Base-by-base conservation (phyloP, 92 coral and sea anemone species). In the Siderastrea siderea region DNA sequence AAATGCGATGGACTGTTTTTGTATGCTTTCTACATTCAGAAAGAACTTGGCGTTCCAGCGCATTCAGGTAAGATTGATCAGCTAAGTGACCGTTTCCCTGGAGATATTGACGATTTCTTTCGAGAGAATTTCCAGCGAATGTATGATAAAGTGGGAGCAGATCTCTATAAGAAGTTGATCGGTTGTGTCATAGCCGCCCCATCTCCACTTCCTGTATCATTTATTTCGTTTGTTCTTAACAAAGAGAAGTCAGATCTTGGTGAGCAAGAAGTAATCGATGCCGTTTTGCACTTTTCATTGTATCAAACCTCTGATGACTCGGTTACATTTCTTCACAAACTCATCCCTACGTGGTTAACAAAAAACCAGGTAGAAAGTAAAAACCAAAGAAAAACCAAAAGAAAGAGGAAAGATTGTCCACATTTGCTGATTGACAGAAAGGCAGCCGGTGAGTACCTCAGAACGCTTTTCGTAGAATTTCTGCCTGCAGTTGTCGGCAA, bases 371-470 rank as follows among this genome's bases (percentile, higher is more conserved):
- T 19, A 66, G 71, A 19, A 16, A 19, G 71, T 7, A 26, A 6
- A 26, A 8, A 55, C 10, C 61, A 55, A 55, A 55, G 61, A 55
- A 55, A 7, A 7, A 2, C 61, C 10, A 55, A 7, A 55, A 4
- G 12, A 55, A 55, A 7, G 7, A 11, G 61, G 12, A 55, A 8
- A 55, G 61, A 55, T 55, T 55, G 61, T 55, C 61, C 61, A 2
- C 61, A 55, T 55, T 13, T 82, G 47, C 47, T 68, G 46, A 19
- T 82, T 49, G 38, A 83, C 44, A 66, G 55, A 15, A 26, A 26
- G 14, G 58, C 38, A 4, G 87, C 79, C 72, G 67, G 15, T 0
- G 68, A 83, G 75, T 83, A 64, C 54, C 66, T 83, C 80, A 73
- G 12, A 47, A 13, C 57, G 6, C 1, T 78, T 13, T 87, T 49